Base-by-base conservation (phyloP, 2,797 vertebrate genomes). In the Typhlichthys eigenmanni region DNA sequence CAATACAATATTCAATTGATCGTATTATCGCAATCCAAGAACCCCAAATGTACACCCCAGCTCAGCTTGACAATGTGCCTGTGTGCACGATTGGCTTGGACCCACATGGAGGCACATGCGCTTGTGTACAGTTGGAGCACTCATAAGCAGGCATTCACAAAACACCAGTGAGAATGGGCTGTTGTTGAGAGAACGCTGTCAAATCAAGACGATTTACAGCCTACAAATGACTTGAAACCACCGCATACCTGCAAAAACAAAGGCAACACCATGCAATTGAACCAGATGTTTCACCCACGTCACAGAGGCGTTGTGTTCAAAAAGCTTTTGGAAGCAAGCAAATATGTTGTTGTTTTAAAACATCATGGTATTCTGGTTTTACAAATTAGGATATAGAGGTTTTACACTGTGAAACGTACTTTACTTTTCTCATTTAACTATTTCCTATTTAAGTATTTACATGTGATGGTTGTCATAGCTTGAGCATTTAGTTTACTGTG, bases 161-260 rank as follows among this genome's bases (percentile, higher is more conserved):
- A 69, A 80, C 71, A 82, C 43, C 69, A 72, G 77, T 65, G 56
- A 51, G 17, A 58, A 29, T n/a, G 4, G 6, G 16, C 34, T 34
- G 29, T 50, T 13, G 19, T 46, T 32, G 58, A 64, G 51, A 56
- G 60, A 10, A 64, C 52, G 48, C 13, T n/a, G 8, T 24, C 14
- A 76, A 54, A 65, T 60, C n/a, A 58, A 61, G 47, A 59, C 10
- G 4, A 71, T 76, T 73, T 75, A 68, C 72, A 62, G 6, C 57
- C 65, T 34, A 5, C 52, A 50, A 12, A 50, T 13, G 58, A 56
- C n/a, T 34, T 14, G 47, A 64, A 71, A 48, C 12, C 13, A 17
- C 1, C 14, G 1, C 50, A n/a, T 5, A 48, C 47, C 62, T 74
- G 52, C 63, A 71, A 64, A 66, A 51, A 43, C 13, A 14, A n/a